Evolutionary conservation across 2,113 vertebrate species (phyloP), one percentile per base, ranked within the genome.

Genomic region (Todiramphus saurophagus): DNA sequence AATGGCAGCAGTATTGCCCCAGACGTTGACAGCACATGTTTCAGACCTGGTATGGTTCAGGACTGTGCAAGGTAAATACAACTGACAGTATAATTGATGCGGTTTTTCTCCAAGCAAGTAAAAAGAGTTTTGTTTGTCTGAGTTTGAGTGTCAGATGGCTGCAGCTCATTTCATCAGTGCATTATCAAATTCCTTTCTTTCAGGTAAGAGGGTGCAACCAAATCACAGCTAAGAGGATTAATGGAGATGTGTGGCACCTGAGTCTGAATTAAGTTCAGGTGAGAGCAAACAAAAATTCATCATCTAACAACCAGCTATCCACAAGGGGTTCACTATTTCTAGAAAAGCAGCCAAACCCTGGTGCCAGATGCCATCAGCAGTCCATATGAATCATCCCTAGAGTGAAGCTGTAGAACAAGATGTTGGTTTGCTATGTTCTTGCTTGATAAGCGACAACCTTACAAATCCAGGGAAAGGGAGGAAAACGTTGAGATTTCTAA

Each of bases 121-220:
- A 10, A 67, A 88, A 94, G 95, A 80, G 84, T 77, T 76, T 80
- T 95, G 90, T 80, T 95, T 95, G 81, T 79, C 93, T 84, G 93
- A 86, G 77, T 87, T 90, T 56, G 10, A 90, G 60, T 59, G 93
- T 81, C 96, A 91, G 93, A 94, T 95, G 13, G 2, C 76, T 48
- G 73, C 67, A 87, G 50, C 69, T 96, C 92, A 51, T 88, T 94
- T 80, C 90, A 90, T 73, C 1, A 0, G 51, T 37, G 83, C 83
- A 31, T 93, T 92, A 73, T 87, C 83, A 90, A 88, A 96, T 96
- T 96, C 95, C 87, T 96, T 91, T 91, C 90, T 92, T 93, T 58
- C 92, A 92, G 87, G 83, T 69, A 92, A 96, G 28, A 76, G 87
- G 92, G 86, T 87, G 90, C 94, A 96, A 78, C 58, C 80, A 69